phyloP scores from a whole-genome alignment of 2,113 vertebrate species.

The Paralichthys olivaceus region DNA sequence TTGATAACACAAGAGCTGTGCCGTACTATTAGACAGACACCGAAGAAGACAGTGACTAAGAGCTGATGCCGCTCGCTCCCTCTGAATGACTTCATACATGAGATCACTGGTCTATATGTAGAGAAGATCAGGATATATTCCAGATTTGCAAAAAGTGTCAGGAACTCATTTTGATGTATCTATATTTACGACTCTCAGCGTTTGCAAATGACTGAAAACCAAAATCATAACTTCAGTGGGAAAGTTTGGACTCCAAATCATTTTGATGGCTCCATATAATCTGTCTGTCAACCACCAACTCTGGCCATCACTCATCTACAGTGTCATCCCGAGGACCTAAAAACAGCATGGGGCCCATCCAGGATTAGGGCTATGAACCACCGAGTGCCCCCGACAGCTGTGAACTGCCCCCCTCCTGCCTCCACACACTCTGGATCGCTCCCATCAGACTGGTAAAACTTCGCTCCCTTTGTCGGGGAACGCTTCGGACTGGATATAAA shows the following conservation, averaged over 20 bases:
- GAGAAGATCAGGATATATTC: not conserved
- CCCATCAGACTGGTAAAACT: constrained; percentile 55
- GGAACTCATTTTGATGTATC: not conserved
- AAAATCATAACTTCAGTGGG: constrained; percentile 29
- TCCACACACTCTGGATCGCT: constrained; percentile 63
- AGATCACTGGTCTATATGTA: constrained; percentile 36
- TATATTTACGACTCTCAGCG: too few species aligned
- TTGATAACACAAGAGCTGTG: constrained; percentile 24
- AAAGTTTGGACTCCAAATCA: constrained; percentile 40
- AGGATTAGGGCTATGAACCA: constrained; percentile 66
- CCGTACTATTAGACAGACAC: not conserved
- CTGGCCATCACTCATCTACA: constrained; percentile 17
- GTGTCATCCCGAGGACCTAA: constrained; percentile 36
- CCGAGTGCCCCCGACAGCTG: constrained; percentile 76
- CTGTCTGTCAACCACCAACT: constrained; percentile 32
- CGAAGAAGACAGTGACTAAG: constrained; percentile 22
- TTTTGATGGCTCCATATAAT: constrained; percentile 18
- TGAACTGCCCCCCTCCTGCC: constrained; percentile 40
- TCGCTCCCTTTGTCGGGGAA: constrained; percentile 6
- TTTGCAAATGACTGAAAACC: constrained; percentile 18
- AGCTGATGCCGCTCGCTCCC: constrained; percentile 31
- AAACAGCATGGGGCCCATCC: constrained; percentile 58
- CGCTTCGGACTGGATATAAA: constrained; percentile 68
- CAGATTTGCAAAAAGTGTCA: not conserved
- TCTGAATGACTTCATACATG: constrained; percentile 35